Base-by-base conservation (phyloP, 92 coral and sea anemone species). In the Parazoanthus swiftii region DNA sequence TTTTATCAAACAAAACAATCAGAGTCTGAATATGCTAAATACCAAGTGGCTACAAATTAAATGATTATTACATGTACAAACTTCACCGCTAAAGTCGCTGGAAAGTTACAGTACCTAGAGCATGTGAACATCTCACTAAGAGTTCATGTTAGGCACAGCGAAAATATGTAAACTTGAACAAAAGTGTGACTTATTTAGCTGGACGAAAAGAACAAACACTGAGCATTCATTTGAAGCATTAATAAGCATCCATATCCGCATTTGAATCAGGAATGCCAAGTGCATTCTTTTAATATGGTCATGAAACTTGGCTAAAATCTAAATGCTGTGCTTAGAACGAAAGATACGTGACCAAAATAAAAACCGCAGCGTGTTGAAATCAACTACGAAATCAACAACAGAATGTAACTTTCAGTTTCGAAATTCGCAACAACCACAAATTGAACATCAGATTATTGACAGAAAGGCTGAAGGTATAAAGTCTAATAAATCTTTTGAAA, bases 321-420 rank as follows among this genome's bases (percentile, higher is more conserved):
- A 10, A 84, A 15, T 37, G 16, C 63, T 16, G 25, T 20, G 23
- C 1, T 50, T 46, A 9, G 72, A 80, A 38, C 11, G 48, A 13
- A 39, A 37, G 13, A 36, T 10, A 56, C 85, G 85, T 80, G 85
- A 80, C 71, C 58, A 58, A 33, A 35, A 46, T 58, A 42, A 2
- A 42, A 44, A 39, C 8, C 48, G 1, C 3, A 58, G 35, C 6
- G 23, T 1, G 26, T 26, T 14, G 68, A 26, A 84, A 70, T 71
- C 48, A 4, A 84, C 79, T n/a, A 26, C 43, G 63, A 84, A 71
- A 83, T 83, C 67, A 44, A 48, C 87, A 71, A 71, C 43, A 65
- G 56, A 14, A 84, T 71, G 87, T 71, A 44, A 44, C 3, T 84
- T 84, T 84, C 87, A 48, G 59, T 84, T 84, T 84, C 87, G 63